Base-by-base conservation (phyloP, 2,113 vertebrate genomes). In the Larimichthys crocea region DNA sequence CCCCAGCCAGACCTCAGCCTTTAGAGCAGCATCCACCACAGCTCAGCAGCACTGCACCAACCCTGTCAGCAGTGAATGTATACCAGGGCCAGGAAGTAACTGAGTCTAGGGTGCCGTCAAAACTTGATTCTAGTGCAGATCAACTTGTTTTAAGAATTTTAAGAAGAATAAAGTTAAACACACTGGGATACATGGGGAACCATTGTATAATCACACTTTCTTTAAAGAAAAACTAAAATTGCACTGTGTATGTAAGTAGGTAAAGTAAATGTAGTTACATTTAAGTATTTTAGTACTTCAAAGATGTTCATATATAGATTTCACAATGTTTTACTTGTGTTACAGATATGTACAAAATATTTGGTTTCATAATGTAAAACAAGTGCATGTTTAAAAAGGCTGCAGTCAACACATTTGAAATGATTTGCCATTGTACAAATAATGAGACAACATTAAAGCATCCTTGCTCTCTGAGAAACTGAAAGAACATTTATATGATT, bases 41-140 rank as follows among this genome's bases (percentile, higher is more conserved):
- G 80, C 82, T 82, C 85, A 83, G 86, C 77, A 88, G 82, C 86
- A 80, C 74, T 88, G 87, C 85, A 88, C 55, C 88, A 89, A 74
- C 70, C 35, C 79, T 79, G 84, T 90, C 86, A 86, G 70, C 69
- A 78, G 57, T 44, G 60, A 71, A 76, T 29, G 72, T 35, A 17
- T 22, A 75, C 70, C 35, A 79, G 63, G 75, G 80, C 57, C 44
- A 57, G 17, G 10, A 29, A 76, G 40, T 57, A 19, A 67, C 64
- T n/a, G 74, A 63, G 64, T 65, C 24, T n/a, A 63, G 57, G 4
- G 42, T 26, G 6, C 48, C 10, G 35, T 22, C 64, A 44, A 2
- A 52, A 49, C 57, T 20, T 16, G 3, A 9, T 65, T 49, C 19
- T 11, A 16, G 6, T 19, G 44, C 44, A 65, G 3, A 20, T 4